A percentile compares a stretch with the other conserved stretches of the same genome.
phyloP scores from a whole-genome alignment of 2,797 vertebrate species.

The Martes flavigula region DNA sequence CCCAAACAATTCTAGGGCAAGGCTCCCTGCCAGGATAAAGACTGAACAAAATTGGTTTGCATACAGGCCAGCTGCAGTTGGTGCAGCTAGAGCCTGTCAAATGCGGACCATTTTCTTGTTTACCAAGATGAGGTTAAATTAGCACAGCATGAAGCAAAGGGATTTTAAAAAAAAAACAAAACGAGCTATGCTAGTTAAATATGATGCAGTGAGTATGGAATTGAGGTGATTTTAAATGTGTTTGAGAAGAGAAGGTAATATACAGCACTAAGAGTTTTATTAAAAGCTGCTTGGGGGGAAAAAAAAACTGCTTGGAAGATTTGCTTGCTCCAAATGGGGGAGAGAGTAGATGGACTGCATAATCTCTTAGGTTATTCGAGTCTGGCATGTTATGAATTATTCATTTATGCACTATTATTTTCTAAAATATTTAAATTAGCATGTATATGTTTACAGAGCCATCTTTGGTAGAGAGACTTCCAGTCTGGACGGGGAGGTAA shows the following conservation, averaged over 20 bases:
- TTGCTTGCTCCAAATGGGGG: neutral
- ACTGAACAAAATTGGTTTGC: constrained; percentile 80
- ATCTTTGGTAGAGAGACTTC: neutral
- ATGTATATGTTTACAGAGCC: neutral
- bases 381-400: neutral
- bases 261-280: neutral
- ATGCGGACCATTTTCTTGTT: constrained; percentile 70
- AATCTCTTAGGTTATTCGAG: neutral
- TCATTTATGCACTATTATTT: constrained; percentile 13
- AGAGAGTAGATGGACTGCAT: neutral
- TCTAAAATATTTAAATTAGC: neutral
- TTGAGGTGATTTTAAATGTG: constrained; percentile 17
- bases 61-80: constrained; percentile 78
- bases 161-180: neutral
- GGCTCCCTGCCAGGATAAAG: constrained; percentile 80
- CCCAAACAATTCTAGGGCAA: constrained; percentile 73
- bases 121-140: constrained; percentile 53
- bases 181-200: neutral
- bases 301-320: neutral
- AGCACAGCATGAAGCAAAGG: constrained; percentile 21
- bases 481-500: neutral
- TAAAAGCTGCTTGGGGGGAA: neutral
- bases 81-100: constrained; percentile 74
- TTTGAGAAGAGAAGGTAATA: constrained; percentile 9
- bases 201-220: neutral